Evolutionary conservation across 2,888 invertebrate species (phyloP).

Genomic region (Torymus tubicola): DNA sequence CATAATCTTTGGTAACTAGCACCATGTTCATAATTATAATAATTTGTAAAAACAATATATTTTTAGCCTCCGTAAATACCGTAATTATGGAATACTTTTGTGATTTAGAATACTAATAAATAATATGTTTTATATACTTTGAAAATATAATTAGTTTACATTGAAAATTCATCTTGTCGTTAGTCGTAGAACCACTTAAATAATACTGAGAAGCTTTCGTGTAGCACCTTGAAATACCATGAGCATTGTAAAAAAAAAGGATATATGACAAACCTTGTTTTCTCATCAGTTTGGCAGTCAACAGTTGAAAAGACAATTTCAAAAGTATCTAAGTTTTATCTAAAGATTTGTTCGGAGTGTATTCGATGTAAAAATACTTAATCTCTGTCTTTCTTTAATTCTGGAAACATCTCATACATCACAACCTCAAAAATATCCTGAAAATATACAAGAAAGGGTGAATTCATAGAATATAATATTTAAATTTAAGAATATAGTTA

Average conservation of each 20-base stretch:
- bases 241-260: slow-evolving; percentile 32
- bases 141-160: slow-evolving; percentile 1
- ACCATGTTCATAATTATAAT: slow-evolving; percentile 47
- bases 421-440: slow-evolving; percentile 79
- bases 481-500: slow-evolving; percentile 2
- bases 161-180: slow-evolving; percentile 6
- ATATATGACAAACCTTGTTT: slow-evolving; percentile 44
- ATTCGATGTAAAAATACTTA: slow-evolving; percentile 57
- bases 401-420: slow-evolving; percentile 78
- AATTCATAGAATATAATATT: slow-evolving; percentile 12
- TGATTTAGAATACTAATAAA: slow-evolving; percentile 25
- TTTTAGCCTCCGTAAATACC: slow-evolving; percentile 26
- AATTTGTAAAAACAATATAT: slow-evolving; percentile 28
- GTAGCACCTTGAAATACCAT: slow-evolving; percentile 43
- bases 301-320: slow-evolving; percentile 46
- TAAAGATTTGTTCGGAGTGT: slow-evolving; percentile 34
- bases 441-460: slow-evolving; percentile 61
- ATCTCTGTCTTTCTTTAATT: slow-evolving; percentile 64
- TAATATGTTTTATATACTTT: slow-evolving; percentile 22
- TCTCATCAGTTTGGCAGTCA: slow-evolving; percentile 47
- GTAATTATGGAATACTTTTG: slow-evolving; percentile 17
- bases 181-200: slow-evolving; percentile 30
- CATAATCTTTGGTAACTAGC: slow-evolving; percentile 57
- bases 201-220: slow-evolving; percentile 49
- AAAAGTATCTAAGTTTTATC: slow-evolving; percentile 19